Base-by-base conservation (phyloP, 1,140 invertebrate species). In the Zophobas atratus region DNA sequence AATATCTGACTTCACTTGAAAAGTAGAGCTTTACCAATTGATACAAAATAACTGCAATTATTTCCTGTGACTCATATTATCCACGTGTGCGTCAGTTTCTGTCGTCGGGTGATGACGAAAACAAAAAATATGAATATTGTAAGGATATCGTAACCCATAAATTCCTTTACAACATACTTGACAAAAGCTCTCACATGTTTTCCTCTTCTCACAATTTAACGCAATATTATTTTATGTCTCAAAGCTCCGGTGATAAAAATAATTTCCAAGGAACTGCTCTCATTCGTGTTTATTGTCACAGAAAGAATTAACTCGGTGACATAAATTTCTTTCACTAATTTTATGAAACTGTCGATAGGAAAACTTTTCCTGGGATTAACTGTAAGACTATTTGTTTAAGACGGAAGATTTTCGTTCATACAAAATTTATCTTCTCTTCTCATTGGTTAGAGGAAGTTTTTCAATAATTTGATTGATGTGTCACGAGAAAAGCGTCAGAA, bases 401-500 rank as follows among this genome's bases (percentile, higher is more conserved):
- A 20, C 4, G 49, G 43, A 46, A 8, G n/a, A 51, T 20, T 51
- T 51, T 51, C 49, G 49, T 51, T 51, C 20, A 4, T 20, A 20
- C 49, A 51, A 5, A 20, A 51, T 67, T 6, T 67, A 67, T 67
- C 60, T 67, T 67, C 39, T n/a, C n/a, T 20, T 3, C 20, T 51
- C 49, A 20, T 51, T 51, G 49, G 43, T 46, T 46, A 5, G 49
- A 4, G 6, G 2, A 67, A 67, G 38, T 67, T 67, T 60, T 67
- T 67, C 39, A 67, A 43, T 67, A 67, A 20, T 67, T 67, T 67
- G 60, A 67, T 67, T 67, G 60, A 67, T 67, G 60, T 43, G 39
- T 46, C 60, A 51, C 49, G 4, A 51, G 43, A 51, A 4, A 20
- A 51, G 49, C 39, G 20, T 36, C 56, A 60, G 56, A 6, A 33